Evolutionary conservation across 2,888 invertebrate genomes (phyloP), one percentile per base, ranked within the genome.

Genomic region (Eristalis arbustorum): DNA sequence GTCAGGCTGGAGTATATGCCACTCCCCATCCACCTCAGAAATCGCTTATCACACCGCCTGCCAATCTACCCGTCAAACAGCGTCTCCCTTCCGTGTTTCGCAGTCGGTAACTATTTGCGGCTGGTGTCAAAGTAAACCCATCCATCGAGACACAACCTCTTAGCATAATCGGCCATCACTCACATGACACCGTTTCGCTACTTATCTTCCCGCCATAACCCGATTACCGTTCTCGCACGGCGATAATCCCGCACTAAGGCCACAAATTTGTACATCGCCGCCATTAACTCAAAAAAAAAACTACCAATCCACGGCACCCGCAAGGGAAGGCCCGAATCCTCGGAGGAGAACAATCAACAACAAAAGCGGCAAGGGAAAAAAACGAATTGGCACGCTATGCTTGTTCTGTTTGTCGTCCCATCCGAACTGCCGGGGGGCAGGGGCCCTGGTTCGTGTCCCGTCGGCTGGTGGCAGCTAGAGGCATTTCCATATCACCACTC

Each of bases 301-400:
- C 62, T 14, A 40, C 68, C 10, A 68, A 49, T 49, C 8, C 49
- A 49, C 28, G 56, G 25, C 18, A 34, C 49, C 49, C 3, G 23
- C 37, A 62, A 68, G 40, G 37, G 22, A 40, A 42, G 49, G 28
- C 22, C 40, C 25, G 34, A 13, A 37, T 37, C 11, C 37, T 13
- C 13, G 2, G 34, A 37, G 34, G 34, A 2, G 31, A 31, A 31
- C 31, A 31, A 31, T 3, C 31, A 4, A 31, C 31, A 31, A 31
- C 31, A 31, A 4, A 10, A 34, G 34, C 18, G 18, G 10, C n/a
- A n/a, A n/a, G n/a, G n/a, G n/a, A 31, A 49, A 62, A 56, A 49
- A 18, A n/a, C 0, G 42, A 62, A 81, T 69, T 67, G 31, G 18
- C 84, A 85, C 76, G 84, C 84, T 31, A 77, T 73, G 14, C 28